Percentiles rank a stretch among this genome's conserved stretches.
Conservation (phyloP, 2,797 vertebrate species). For the Diplodus puntazzo region DNA sequence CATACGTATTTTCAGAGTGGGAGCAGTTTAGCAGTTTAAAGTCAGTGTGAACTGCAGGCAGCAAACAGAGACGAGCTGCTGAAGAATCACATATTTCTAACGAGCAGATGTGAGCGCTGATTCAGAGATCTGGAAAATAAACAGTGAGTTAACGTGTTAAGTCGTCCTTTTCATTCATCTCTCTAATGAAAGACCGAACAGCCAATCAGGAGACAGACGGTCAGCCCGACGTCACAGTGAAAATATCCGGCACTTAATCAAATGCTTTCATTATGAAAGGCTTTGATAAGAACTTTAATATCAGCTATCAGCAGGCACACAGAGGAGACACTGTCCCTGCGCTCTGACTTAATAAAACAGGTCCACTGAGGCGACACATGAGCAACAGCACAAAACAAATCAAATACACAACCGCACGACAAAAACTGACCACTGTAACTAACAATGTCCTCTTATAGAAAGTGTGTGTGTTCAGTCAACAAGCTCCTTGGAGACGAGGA, state of each 20-base stretch:
- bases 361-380: background rate
- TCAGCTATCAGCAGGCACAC: conserved; percentile 84
- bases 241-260: conserved; percentile 66
- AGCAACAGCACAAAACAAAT: too few species aligned
- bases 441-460: too few species aligned
- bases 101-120: background rate
- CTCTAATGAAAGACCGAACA: conserved; percentile 8
- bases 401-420: too few species aligned
- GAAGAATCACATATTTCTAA: background rate
- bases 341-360: conserved; percentile 46
- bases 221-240: conserved; percentile 36
- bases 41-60: too few species aligned
- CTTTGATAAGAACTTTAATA: conserved; percentile 96
- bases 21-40: too few species aligned
- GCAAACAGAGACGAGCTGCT: too few species aligned
- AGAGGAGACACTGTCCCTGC: conserved; percentile 62
- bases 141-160: background rate
- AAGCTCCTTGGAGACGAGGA: too few species aligned
- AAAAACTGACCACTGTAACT: too few species aligned
- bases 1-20: too few species aligned
- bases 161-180: background rate
- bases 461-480: too few species aligned
- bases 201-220: conserved; percentile 28
- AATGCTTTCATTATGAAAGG: conserved; percentile 83
- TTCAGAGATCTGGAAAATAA: background rate